phyloP scores from a whole-genome alignment of 2,113 vertebrate species.

The Hippocampus barbouri region DNA sequence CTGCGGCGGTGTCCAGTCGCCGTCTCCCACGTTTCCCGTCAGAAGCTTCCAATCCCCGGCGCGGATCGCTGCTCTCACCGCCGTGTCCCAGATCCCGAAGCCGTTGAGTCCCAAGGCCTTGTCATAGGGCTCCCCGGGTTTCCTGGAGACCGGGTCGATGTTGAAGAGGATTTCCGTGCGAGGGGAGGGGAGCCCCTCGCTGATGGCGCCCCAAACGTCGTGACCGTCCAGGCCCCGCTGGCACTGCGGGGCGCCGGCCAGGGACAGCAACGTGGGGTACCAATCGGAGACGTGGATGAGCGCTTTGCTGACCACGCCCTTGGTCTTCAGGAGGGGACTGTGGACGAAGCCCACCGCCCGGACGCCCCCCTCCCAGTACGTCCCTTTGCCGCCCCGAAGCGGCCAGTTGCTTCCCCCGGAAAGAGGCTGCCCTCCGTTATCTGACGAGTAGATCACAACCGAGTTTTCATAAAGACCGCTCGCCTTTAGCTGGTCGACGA shows the following conservation, averaged over 20 bases:
- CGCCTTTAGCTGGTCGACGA: conserved; percentile 78
- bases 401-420: conserved; percentile 91
- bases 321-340: conserved; percentile 83
- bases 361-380: conserved; percentile 92
- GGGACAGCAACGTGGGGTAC: conserved; percentile 85
- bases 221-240: conserved; percentile 80
- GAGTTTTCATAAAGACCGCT: conserved; percentile 83
- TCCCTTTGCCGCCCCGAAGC: conserved; percentile 88
- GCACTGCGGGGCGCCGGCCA: conserved; percentile 75
- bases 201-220: conserved; percentile 86
- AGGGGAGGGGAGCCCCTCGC: conserved; percentile 79
- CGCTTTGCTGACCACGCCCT: conserved; percentile 77
- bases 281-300: conserved; percentile 92
- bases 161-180: conserved; percentile 90
- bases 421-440: conserved; percentile 86
- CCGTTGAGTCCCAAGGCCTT: conserved; percentile 77
- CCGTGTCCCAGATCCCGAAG: conserved; percentile 93
- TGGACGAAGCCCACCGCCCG: conserved; percentile 88
- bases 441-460: conserved; percentile 87
- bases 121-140: conserved; percentile 79
- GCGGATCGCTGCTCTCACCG: conserved; percentile 83
- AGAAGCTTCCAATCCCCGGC: conserved; percentile 89
- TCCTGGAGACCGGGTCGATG: conserved; percentile 89
- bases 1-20: conserved; percentile 87
- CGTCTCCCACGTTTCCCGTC: conserved; percentile 85